Percentiles rank a stretch among this genome's conserved stretches.
These are phyloP conservation scores for Oscheius sp. DNA, from an alignment of 2,888 invertebrate species.

Conservation along the genomic window DNA sequence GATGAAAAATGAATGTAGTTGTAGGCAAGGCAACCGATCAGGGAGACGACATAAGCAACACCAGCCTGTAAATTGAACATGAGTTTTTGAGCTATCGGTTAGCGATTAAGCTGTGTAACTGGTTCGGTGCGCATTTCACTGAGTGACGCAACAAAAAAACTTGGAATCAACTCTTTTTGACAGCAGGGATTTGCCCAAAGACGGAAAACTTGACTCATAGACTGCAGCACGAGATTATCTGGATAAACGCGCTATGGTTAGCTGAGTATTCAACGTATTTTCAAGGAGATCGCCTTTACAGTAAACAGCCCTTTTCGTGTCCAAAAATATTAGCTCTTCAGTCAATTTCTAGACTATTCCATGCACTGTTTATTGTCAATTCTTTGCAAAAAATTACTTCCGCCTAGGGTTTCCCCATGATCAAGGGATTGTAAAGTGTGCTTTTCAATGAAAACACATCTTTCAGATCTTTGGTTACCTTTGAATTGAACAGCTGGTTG, in stretches of 20 bases:
- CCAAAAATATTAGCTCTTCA: not conserved
- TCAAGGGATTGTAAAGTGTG: no score
- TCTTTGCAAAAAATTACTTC: no score
- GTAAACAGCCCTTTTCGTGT: not conserved
- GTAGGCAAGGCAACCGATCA: slow-evolving; percentile 40
- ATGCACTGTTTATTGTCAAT: no score
- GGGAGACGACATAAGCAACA: slow-evolving; percentile 40
- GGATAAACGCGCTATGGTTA: no score
- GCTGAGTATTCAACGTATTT: no score
- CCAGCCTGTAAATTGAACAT: slow-evolving; percentile 40
- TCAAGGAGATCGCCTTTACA: no score
- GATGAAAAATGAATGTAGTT: slow-evolving; percentile 28
- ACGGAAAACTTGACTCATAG: no score
- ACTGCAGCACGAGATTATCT: not conserved
- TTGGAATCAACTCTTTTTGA: not conserved
- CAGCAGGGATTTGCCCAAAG: no score
- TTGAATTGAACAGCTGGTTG: slow-evolving; percentile 35
- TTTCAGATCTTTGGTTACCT: slow-evolving; percentile 13
- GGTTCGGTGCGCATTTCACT: no score
- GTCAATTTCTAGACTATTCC: not conserved
- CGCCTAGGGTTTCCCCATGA: no score
- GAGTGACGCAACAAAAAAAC: not conserved
- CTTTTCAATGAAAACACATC: no score
- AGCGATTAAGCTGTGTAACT: slow-evolving; percentile 1
- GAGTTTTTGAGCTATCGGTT: not conserved